Evolutionary conservation across 1,140 invertebrate species (phyloP), one percentile per base, ranked within the genome.

Genomic region (Dendroctonus ponderosae): DNA sequence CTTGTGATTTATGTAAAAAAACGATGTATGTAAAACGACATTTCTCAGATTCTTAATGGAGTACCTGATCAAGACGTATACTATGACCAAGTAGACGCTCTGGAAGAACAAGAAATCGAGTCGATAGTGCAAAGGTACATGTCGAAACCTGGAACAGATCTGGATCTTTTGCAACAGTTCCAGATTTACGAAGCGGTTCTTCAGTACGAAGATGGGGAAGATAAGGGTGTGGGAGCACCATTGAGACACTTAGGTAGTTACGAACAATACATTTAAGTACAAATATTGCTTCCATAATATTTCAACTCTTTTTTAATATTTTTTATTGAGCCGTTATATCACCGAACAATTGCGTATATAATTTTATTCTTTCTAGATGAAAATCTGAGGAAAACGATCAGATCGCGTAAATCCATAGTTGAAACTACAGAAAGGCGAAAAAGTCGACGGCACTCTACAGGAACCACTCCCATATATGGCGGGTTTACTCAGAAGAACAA

Each of bases 41-140:
- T 37, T 37, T 14, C 26, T 52, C 11, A 67, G 82, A 95, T 94
- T 39, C 79, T 99, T 11, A 96, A 95, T 78, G 96, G 96, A 6
- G 88, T 99, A 61, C 93, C 94, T 0, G 97, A 99, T 81, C 93
- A 97, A 80, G 96, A 99, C 78, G 94, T 91, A 7, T 99, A 98
- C 79, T 99, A 99, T 77, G 96, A 99, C 81, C 92, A 99, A 74
- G 95, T 96, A 0, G 97, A 99, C 82, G 86, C 88, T 42, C 80
- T 99, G 41, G 97, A 99, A 79, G 94, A 98, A 72, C 95, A 97
- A 76, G 96, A 95, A 5, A 96, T 99, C 80, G 95, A 98, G 79
- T 83, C 84, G 14, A 90, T 98, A 44, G 93, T 97, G 71, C 89
- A 94, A 75, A 86, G 91, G 59, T 96, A 97, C 78, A 95, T 97